Conservation (phyloP, 2,888 invertebrate genomes). For the Phengaris arion region DNA sequence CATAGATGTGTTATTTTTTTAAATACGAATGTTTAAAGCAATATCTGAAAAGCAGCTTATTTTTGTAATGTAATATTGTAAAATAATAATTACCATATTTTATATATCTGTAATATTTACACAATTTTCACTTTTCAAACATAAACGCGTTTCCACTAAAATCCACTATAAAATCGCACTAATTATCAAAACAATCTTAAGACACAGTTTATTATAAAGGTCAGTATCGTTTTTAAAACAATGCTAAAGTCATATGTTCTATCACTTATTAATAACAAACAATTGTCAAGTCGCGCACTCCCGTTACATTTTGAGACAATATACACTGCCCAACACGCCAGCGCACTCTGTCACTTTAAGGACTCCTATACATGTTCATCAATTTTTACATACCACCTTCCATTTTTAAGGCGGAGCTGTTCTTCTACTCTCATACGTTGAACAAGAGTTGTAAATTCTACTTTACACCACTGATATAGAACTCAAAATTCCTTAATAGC, state of each 20-base stretch:
- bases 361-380: slow-evolving; percentile 80
- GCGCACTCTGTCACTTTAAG: slow-evolving; percentile 79
- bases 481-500: slow-evolving; percentile 37
- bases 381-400: slow-evolving; percentile 81
- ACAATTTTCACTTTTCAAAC: slow-evolving; percentile 4
- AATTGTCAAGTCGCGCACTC: slow-evolving; percentile 66
- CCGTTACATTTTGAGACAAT: slow-evolving; percentile 77
- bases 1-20: too few species aligned
- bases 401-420: slow-evolving; percentile 80
- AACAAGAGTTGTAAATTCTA: slow-evolving; percentile 38
- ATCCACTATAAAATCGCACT: slow-evolving; percentile 38
- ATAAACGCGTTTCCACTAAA: slow-evolving; percentile 37
- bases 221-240: slow-evolving; percentile 49
- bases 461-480: slow-evolving; percentile 26
- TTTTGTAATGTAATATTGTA: background rate
- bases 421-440: slow-evolving; percentile 59
- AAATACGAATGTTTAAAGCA: too few species aligned
- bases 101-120: background rate
- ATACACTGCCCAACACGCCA: slow-evolving; percentile 77
- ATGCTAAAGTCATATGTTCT: slow-evolving; percentile 75
- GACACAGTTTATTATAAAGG: slow-evolving; percentile 42
- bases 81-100: background rate
- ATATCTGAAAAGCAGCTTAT: too few species aligned
- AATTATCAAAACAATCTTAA: slow-evolving; percentile 36
- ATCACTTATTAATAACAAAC: slow-evolving; percentile 78